Evolutionary conservation across 2,888 invertebrate species (phyloP).

Genomic region (Stomorhina lunata): DNA sequence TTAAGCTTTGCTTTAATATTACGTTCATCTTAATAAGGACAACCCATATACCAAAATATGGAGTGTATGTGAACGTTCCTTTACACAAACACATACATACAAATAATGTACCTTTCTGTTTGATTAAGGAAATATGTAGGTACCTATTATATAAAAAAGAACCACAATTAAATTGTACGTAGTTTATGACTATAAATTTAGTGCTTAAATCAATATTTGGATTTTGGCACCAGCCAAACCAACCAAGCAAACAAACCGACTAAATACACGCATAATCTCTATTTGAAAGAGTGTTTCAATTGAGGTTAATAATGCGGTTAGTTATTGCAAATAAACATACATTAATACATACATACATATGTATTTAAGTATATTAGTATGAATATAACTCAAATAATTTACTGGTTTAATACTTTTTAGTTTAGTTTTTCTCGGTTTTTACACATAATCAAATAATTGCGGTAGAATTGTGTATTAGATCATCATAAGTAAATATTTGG

Average conservation of each 20-base stretch:
- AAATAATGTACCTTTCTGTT: too few relatives aligned
- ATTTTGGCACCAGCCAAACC: background rate
- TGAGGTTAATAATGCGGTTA: slow-evolving; percentile 14
- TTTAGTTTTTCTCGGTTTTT: background rate
- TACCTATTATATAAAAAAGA: too few relatives aligned
- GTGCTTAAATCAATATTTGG: slow-evolving; percentile 27
- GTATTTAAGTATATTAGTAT: background rate
- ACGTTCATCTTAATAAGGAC: too few relatives aligned
- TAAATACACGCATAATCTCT: background rate
- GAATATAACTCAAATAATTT: background rate
- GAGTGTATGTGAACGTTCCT: too few relatives aligned
- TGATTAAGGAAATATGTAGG: too few relatives aligned
- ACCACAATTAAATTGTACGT: background rate
- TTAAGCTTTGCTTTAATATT: too few relatives aligned
- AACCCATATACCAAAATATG: too few relatives aligned
- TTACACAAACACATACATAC: too few relatives aligned
- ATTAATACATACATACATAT: background rate
- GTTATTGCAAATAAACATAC: background rate
- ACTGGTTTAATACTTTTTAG: background rate
- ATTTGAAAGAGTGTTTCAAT: background rate
- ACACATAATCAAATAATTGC: slow-evolving; percentile 6
- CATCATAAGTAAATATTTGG: background rate
- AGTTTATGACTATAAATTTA: background rate
- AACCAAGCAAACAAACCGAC: too few relatives aligned
- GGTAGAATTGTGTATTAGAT: background rate